These are phyloP conservation scores for Zosterops hypoxanthus DNA, from an alignment of 2,113 vertebrate genomes.

Conservation along the genomic window DNA sequence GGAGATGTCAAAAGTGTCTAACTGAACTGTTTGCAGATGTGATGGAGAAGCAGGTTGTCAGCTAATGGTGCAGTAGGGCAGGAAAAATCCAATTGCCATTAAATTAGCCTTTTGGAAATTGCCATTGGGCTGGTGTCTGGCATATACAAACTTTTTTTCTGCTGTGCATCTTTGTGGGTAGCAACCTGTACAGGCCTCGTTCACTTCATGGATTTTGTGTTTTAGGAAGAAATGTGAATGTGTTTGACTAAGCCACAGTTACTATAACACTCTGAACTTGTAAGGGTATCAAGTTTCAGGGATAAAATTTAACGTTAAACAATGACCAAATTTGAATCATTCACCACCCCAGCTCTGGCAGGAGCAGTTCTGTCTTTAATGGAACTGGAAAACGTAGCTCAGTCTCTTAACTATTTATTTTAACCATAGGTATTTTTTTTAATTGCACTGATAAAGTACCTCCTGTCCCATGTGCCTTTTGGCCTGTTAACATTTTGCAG, in stretches of 20 bases:
- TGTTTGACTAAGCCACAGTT: slow-evolving; percentile 58
- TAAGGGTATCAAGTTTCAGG: slow-evolving; percentile 56
- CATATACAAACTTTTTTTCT: slow-evolving; percentile 4
- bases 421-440: slow-evolving; percentile 73
- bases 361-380: slow-evolving; percentile 54
- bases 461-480: slow-evolving; percentile 71
- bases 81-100: slow-evolving; percentile 81
- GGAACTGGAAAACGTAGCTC: slow-evolving; percentile 51
- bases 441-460: slow-evolving; percentile 77
- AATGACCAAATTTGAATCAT: slow-evolving; percentile 54
- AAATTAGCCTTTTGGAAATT: slow-evolving; percentile 80
- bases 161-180: not conserved
- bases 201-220: not conserved
- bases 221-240: slow-evolving; percentile 29
- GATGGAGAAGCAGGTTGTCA: slow-evolving; percentile 77
- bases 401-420: slow-evolving; percentile 73
- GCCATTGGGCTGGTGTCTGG: slow-evolving; percentile 68
- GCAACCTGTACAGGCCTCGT: not conserved
- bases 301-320: slow-evolving; percentile 61
- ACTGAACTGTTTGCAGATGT: slow-evolving; percentile 88
- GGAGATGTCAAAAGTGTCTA: slow-evolving; percentile 78
- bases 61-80: slow-evolving; percentile 75
- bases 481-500: slow-evolving; percentile 75
- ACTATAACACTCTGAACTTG: slow-evolving; percentile 35
- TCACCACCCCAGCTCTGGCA: slow-evolving; percentile 59